These are phyloP conservation scores for Hirtodrosophila histrioides DNA, from an alignment of 2,888 invertebrate genomes.

Conservation along the genomic window DNA sequence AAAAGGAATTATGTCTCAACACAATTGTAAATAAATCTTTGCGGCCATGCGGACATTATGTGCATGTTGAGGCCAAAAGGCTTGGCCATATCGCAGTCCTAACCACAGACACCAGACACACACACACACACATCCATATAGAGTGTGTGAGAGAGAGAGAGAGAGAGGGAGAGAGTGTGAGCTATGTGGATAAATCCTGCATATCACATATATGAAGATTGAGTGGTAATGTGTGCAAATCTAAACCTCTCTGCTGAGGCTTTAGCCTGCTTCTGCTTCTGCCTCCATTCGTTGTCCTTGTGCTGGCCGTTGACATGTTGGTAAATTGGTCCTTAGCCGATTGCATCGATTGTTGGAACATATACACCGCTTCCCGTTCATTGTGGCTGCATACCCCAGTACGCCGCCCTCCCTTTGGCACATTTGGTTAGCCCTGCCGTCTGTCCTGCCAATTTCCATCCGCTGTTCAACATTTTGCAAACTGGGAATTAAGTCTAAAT, in stretches of 20 bases:
- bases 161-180: neutral
- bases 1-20: conserved; percentile 79
- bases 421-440: conserved; percentile 29
- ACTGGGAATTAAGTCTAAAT: conserved; percentile 70
- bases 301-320: conserved; percentile 71
- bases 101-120: conserved; percentile 30
- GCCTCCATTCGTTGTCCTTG: conserved; percentile 32
- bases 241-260: conserved; percentile 57
- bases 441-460: conserved; percentile 5
- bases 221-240: conserved; percentile 80
- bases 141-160: conserved; percentile 1
- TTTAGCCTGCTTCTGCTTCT: conserved; percentile 15
- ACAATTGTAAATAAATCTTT: conserved; percentile 80
- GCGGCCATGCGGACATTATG: conserved; percentile 77
- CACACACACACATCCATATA: conserved; percentile 9
- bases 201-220: conserved; percentile 74
- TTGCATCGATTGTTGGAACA: conserved; percentile 63
- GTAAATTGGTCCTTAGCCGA: conserved; percentile 75
- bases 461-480: conserved; percentile 36
- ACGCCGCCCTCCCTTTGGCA: neutral
- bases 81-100: conserved; percentile 48
- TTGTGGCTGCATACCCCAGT: neutral
- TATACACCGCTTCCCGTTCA: conserved; percentile 34
- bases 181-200: conserved; percentile 60
- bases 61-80: conserved; percentile 64